A percentile compares a stretch with the other conserved stretches of the same genome.
Conservation (phyloP, 2,888 invertebrate genomes). For the Polyploca ridens region DNA sequence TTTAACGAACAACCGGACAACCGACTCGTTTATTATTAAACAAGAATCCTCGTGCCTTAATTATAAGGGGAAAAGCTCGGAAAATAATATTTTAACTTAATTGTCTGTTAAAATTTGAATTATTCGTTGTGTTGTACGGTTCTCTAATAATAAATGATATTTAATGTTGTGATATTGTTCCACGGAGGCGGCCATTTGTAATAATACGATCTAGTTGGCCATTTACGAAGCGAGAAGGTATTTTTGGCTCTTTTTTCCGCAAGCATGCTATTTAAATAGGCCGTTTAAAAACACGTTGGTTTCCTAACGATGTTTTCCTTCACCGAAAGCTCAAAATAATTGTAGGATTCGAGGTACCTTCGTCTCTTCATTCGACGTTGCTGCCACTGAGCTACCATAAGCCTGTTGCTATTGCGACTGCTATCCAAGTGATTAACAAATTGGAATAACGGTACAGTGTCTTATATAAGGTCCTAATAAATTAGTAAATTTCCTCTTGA, state of each 20-base stretch:
- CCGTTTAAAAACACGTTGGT: too few species aligned
- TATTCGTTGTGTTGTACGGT: conserved; percentile 42
- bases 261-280: too few species aligned
- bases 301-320: too few species aligned
- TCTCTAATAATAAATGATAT: conserved; percentile 43
- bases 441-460: too few species aligned
- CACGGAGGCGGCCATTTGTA: conserved; percentile 19
- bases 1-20: conserved; percentile 20
- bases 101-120: conserved; percentile 54
- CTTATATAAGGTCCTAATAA: too few species aligned
- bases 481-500: too few species aligned
- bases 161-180: conserved; percentile 39
- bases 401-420: too few species aligned
- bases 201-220: background rate
- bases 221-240: background rate
- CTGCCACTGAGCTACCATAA: too few species aligned
- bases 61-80: conserved; percentile 26
- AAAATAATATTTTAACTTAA: conserved; percentile 49
- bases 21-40: background rate
- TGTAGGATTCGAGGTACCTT: too few species aligned
- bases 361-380: too few species aligned
- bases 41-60: conserved; percentile 28
- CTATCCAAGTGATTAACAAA: too few species aligned
- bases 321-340: too few species aligned
- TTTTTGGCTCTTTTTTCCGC: background rate